phyloP scores from a whole-genome alignment of 2,888 invertebrate genomes.

The Criorhina ranunculi region DNA sequence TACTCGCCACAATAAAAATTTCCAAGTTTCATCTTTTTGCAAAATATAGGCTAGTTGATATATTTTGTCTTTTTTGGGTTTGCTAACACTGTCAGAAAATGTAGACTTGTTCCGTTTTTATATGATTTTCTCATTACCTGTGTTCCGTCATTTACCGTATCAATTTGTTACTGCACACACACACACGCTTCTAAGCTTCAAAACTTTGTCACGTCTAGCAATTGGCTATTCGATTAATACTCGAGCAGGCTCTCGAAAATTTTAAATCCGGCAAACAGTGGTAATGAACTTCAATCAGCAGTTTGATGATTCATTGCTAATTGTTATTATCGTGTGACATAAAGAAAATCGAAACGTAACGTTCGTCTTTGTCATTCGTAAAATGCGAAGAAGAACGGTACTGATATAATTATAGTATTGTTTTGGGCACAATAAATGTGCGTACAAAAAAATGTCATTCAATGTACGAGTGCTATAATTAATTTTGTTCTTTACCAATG shows the following conservation, averaged over 20 bases:
- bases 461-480: too few relatives aligned
- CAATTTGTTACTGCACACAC: neutral
- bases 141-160: neutral
- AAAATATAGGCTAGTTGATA: too few relatives aligned
- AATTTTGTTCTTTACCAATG: constrained; percentile 5
- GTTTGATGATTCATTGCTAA: constrained; percentile 35
- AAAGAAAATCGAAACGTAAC: neutral
- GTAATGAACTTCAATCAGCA: constrained; percentile 36
- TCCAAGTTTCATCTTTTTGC: too few relatives aligned
- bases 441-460: too few relatives aligned
- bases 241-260: neutral
- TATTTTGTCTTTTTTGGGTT: neutral
- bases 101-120: too few relatives aligned
- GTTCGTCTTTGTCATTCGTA: neutral
- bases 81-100: too few relatives aligned
- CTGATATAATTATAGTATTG: neutral
- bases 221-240: constrained; percentile 12
- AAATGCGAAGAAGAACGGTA: constrained; percentile 6
- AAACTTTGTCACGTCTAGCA: neutral
- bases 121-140: too few relatives aligned
- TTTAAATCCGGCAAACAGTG: constrained; percentile 31
- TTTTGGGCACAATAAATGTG: neutral
- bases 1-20: too few relatives aligned
- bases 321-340: constrained; percentile 14
- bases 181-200: neutral